Conservation (phyloP, 30 jellyfish, hydroid and myxozoan species). For the Aurelia sp. region DNA sequence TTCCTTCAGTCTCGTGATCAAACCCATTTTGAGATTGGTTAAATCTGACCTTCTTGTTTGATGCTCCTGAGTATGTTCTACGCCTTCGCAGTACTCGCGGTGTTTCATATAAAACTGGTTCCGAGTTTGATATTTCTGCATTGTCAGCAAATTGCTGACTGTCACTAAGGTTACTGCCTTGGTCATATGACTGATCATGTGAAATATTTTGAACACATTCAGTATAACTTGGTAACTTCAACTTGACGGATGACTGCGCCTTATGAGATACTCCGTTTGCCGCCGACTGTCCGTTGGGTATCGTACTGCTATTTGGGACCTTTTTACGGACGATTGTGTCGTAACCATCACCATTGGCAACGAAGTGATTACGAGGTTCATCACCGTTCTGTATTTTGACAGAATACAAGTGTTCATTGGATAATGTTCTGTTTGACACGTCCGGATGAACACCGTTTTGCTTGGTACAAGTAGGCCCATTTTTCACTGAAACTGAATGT, state of each 20-base stretch:
- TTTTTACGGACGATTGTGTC: background rate
- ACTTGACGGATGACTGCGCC: background rate
- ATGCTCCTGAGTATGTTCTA: slow-evolving; percentile 52
- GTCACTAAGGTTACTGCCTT: background rate
- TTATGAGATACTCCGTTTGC: background rate
- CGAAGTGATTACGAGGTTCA: background rate
- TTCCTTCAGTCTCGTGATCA: background rate
- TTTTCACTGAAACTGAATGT: slow-evolving; percentile 1
- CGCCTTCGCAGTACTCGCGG: slow-evolving; percentile 70
- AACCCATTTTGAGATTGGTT: slow-evolving; percentile 3
- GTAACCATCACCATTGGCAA: background rate
- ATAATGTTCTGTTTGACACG: background rate
- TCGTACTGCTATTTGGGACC: background rate
- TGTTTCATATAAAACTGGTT: slow-evolving; percentile 27
- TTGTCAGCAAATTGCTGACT: background rate
- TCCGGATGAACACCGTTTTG: background rate
- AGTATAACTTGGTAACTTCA: slow-evolving; percentile 35
- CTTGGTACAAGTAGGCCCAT: background rate
- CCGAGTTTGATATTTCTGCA: slow-evolving; percentile 9
- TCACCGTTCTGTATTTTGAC: background rate
- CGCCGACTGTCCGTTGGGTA: background rate
- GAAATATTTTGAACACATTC: slow-evolving; percentile 20
- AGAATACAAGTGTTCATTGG: background rate
- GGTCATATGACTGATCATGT: slow-evolving; percentile 1
- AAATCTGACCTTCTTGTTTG: slow-evolving; percentile 29